Evolutionary conservation across 2,113 vertebrate species (phyloP), one percentile per base, ranked within the genome.

Genomic region (Eudyptes chrysolophus): DNA sequence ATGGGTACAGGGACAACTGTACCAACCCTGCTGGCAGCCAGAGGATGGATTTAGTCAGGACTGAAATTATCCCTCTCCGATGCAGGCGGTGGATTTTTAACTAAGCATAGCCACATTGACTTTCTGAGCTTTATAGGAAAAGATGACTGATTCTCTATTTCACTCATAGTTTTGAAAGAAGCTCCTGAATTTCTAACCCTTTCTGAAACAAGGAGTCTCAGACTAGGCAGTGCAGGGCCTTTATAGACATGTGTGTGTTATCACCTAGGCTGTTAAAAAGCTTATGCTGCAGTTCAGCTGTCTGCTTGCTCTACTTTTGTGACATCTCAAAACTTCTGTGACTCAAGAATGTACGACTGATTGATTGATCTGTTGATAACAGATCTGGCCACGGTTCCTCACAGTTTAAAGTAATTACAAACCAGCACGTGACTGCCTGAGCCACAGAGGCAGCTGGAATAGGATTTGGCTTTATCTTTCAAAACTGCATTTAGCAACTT

Each of bases 401-500:
- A 38, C 89, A 83, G 82, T 96, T 96, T 95, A 80, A 95, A 96
- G 95, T 95, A 97, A 97, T 97, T 97, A 93, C 95, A 94, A 97
- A 90, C 70, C 66, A 93, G 85, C 94, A 96, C 40, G 48, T 96
- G 92, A 93, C 84, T 96, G 84, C 92, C 96, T 87, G 78, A 96
- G 87, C 94, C 94, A 96, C 75, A 75, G 92, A 93, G 92, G 79
- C 96, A 97, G 89, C 95, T 97, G 96, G 89, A 97, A 94, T 92
- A 92, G 70, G 84, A 92, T 96, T 95, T 87, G 78, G 64, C 84
- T 95, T 96, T 96, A 96, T 96, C 94, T 97, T 97, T 95, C 92
- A 92, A 80, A 97, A 89, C 94, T 96, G 87, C 91, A 94, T 97
- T 97, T 96, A 96, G 96, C 92, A 96, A 92, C 96, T 97, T 92